Percentiles rank a stretch among this genome's conserved stretches.
These are phyloP conservation scores for Drosophila ficusphila DNA, from an alignment of 1,140 invertebrate genomes.

Conservation along the genomic window DNA sequence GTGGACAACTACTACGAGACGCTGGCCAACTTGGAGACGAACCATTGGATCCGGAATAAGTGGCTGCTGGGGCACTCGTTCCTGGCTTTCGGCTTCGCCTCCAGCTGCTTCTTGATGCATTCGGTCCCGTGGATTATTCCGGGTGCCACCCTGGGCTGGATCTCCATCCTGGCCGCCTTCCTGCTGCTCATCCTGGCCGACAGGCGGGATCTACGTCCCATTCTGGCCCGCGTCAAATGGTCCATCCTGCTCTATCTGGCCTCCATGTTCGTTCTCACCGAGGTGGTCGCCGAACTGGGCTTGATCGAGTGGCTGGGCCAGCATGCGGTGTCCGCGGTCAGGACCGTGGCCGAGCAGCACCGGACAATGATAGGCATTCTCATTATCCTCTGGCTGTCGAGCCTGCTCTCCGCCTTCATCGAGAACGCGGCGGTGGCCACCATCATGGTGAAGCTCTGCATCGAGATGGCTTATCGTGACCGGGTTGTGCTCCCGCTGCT, in stretches of 20 bases:
- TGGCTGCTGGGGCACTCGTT: not conserved
- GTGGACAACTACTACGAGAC: constrained; percentile 85
- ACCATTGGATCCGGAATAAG: constrained; percentile 12
- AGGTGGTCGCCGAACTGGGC: constrained; percentile 88
- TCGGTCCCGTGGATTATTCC: not conserved
- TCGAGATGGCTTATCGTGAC: constrained; percentile 85
- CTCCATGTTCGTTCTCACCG: constrained; percentile 91
- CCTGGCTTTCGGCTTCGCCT: not conserved
- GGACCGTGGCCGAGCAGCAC: constrained; percentile 85
- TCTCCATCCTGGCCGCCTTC: constrained; percentile 87
- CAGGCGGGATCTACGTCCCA: constrained; percentile 87
- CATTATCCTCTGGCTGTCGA: constrained; percentile 90
- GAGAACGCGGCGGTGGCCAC: constrained; percentile 92
- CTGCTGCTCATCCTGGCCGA: constrained; percentile 87
- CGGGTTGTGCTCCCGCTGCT: constrained; percentile 87
- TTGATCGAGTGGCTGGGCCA: constrained; percentile 89
- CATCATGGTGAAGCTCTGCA: constrained; percentile 90
- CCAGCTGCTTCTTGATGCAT: not conserved
- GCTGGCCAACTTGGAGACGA: constrained; percentile 40
- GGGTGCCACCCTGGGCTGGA: not conserved
- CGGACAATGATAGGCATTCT: constrained; percentile 88
- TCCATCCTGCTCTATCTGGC: constrained; percentile 91
- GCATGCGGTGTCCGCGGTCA: constrained; percentile 87
- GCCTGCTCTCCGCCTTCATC: constrained; percentile 89
- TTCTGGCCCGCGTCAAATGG: constrained; percentile 90